Percentiles rank a stretch among this genome's conserved stretches.
phyloP scores from a whole-genome alignment of 35 echinoderm and acorn worm genomes.

The Ptychodera flava region DNA sequence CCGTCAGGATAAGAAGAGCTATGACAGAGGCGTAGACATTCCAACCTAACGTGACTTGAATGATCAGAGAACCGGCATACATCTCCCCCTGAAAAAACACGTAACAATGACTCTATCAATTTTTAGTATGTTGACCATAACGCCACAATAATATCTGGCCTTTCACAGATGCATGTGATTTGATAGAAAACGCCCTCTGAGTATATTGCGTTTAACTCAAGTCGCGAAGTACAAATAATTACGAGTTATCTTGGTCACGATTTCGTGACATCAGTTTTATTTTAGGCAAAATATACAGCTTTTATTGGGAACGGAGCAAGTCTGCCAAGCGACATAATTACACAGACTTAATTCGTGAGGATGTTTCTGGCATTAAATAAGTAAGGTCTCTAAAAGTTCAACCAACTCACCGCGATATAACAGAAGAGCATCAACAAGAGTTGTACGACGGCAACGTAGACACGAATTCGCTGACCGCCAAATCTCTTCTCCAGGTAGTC shows the following conservation, averaged over 20 bases:
- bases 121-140: no score
- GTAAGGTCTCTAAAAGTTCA: neutral
- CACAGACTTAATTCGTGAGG: neutral
- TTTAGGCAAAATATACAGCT: no score
- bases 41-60: conserved; percentile 64
- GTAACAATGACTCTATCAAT: no score
- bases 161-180: no score
- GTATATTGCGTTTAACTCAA: no score
- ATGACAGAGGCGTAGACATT: conserved; percentile 42
- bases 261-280: no score
- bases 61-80: conserved; percentile 58
- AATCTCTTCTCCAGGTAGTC: conserved; percentile 88
- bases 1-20: conserved; percentile 47
- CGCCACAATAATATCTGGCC: no score
- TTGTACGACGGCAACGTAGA: conserved; percentile 78
- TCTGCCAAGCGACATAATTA: neutral
- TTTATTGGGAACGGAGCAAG: neutral
- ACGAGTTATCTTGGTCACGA: no score
- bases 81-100: conserved; percentile 50
- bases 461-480: conserved; percentile 67
- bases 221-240: no score
- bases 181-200: no score
- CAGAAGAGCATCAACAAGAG: conserved; percentile 83
- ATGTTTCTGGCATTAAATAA: neutral
- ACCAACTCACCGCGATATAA: conserved; percentile 82